Base-by-base conservation (phyloP, 2,888 invertebrate species). In the Nasonia oneida region DNA sequence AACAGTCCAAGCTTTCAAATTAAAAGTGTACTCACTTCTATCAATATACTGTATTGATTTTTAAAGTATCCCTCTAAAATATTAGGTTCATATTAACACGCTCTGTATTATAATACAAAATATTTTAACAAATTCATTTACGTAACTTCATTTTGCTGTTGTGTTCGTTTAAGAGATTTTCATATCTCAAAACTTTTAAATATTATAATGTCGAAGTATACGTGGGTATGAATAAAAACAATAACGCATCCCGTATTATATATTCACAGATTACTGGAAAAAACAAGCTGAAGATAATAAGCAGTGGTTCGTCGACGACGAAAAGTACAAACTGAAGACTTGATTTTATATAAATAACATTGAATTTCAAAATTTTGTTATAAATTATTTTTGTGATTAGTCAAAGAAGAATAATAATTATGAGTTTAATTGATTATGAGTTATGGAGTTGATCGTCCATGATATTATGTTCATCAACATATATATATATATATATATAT, bases 291-390 rank as follows among this genome's bases (percentile, higher is more conserved):
- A 93, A 85, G 92, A 93, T 33, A 93, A 94, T 88, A 89, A 90
- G 2, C 92, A 94, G 5, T 95, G 95, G 95, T 94, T 94, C 88
- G 87, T 90, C 18, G 93, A 94, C 42, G 94, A 95, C 89, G 94
- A 94, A 89, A 90, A 92, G 84, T 93, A 94, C 88, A 93, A 92
- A 90, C 47, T 89, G 37, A 87, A 87, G 23, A 73, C 70, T 76
- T 76, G 76, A 76, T 2, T 57, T 10, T 4, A 10, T 23, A n/a
- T 23, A 42, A 61, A n/a, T 61, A 23, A n/a, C 23, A 29, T 15
- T 50, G 12, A 29, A 29, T 12, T 14, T 50, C 47, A 50, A 23
- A 23, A 74, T 47, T 50, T 14, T 23, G 5, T 47, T 29, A 37
- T 10, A 39, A 23, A 10, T 23, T 23, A 50, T 42, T n/a, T 42